A percentile compares a stretch with the other conserved stretches of the same genome.
Evolutionary conservation across 2,113 vertebrate species (phyloP).

Genomic region (Accipiter cooperii): DNA sequence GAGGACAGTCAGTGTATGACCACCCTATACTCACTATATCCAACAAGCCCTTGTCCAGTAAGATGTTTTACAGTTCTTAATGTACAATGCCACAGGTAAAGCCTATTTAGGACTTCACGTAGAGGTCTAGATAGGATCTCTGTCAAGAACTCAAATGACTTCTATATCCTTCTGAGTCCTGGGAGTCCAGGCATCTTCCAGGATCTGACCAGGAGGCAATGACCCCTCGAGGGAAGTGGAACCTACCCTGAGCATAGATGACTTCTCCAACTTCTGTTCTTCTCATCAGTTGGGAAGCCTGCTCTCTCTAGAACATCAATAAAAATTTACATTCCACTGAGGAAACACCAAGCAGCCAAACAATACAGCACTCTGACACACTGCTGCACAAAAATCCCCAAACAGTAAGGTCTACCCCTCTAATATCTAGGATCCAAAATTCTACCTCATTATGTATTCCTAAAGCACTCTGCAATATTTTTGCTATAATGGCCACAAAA

Average conservation of each 20-base stretch:
- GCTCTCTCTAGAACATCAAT: neutral
- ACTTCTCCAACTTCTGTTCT: neutral
- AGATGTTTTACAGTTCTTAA: neutral
- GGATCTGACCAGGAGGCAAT: neutral
- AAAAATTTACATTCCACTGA: neutral
- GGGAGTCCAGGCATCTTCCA: neutral
- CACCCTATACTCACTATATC: neutral
- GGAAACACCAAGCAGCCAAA: neutral
- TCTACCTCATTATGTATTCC: neutral
- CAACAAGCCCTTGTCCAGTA: neutral
- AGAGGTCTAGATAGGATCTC: neutral
- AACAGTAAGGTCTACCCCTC: neutral
- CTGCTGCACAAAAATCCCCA: neutral
- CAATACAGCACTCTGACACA: neutral
- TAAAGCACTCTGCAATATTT: neutral
- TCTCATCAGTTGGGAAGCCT: neutral
- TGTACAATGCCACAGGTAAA: neutral
- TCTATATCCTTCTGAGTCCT: neutral
- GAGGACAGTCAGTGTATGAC: neutral
- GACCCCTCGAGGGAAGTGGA: neutral
- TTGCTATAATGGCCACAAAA: neutral
- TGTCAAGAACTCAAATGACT: neutral
- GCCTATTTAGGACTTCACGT: neutral
- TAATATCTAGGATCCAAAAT: neutral
- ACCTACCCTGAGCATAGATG: neutral